These are phyloP conservation scores for Gymnocephalus cernua DNA, from an alignment of 2,113 vertebrate species.

Conservation along the genomic window DNA sequence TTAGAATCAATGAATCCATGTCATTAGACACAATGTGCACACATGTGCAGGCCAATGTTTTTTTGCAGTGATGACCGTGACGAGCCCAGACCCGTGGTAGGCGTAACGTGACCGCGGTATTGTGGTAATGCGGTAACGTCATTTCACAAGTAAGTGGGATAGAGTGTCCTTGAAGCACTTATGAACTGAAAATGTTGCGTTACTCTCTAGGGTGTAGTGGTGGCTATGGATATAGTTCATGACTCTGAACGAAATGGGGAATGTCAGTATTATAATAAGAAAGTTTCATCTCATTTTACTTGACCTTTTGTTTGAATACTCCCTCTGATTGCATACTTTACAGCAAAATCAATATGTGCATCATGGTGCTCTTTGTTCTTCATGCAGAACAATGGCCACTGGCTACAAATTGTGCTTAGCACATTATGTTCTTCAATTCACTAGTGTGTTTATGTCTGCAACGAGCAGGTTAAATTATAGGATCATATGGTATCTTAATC, in stretches of 20 bases:
- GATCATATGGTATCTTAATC: constrained; percentile 40
- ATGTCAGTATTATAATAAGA: constrained; percentile 67
- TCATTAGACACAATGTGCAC: no score
- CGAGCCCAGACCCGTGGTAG: no score
- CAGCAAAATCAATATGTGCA: constrained; percentile 73
- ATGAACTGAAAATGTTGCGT: constrained; percentile 32
- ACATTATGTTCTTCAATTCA: constrained; percentile 17
- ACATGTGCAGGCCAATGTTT: no score
- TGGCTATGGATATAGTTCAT: constrained; percentile 43
- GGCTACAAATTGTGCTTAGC: constrained; percentile 48
- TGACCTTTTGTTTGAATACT: constrained; percentile 77
- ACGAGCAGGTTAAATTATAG: constrained; percentile 36
- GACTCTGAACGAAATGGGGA: constrained; percentile 46
- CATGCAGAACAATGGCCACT: constrained; percentile 44
- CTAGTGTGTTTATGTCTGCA: constrained; percentile 41
- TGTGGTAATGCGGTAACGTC: no score
- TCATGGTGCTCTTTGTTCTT: constrained; percentile 49
- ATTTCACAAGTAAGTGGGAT: constrained; percentile 9
- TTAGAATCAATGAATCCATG: no score
- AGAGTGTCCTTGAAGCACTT: constrained; percentile 47
- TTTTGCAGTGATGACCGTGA: no score
- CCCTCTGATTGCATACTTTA: constrained; percentile 66
- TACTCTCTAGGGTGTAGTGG: constrained; percentile 10
- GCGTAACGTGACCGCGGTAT: no score
- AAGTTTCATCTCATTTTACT: constrained; percentile 68